These are phyloP conservation scores for Gephyroberyx darwinii DNA, from an alignment of 2,797 vertebrate species.

Conservation along the genomic window DNA sequence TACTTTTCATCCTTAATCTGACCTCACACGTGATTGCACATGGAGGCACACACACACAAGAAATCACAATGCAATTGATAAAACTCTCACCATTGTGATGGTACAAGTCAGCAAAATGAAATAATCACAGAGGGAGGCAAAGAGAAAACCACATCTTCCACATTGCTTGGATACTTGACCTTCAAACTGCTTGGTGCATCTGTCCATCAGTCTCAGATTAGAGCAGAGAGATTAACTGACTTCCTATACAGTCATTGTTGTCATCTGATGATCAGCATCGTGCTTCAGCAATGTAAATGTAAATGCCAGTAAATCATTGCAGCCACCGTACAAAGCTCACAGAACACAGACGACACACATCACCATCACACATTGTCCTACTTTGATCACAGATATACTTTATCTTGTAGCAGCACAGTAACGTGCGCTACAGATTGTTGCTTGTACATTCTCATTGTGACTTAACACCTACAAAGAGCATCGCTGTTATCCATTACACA, in stretches of 20 bases:
- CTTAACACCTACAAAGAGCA: background rate
- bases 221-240: constrained; percentile 51
- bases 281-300: constrained; percentile 33
- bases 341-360: background rate
- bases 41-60: background rate
- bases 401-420: background rate
- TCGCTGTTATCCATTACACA: background rate
- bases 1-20: constrained; percentile 38
- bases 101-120: constrained; percentile 39
- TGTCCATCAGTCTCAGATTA: constrained; percentile 58
- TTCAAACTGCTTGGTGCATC: constrained; percentile 55
- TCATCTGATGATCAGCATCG: constrained; percentile 27
- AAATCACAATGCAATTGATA: constrained; percentile 22
- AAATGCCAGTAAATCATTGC: constrained; percentile 22
- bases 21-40: constrained; percentile 5
- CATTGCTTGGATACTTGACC: constrained; percentile 63
- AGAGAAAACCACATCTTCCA: constrained; percentile 40
- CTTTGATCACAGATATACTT: background rate
- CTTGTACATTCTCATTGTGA: background rate
- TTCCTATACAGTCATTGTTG: constrained; percentile 45
- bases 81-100: constrained; percentile 18
- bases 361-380: background rate
- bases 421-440: background rate
- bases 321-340: too few relatives aligned
- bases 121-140: constrained; percentile 40